A percentile compares a stretch with the other conserved stretches of the same genome.
Conservation (phyloP, 1,140 invertebrate genomes). For the Mactra quadrangularis region DNA sequence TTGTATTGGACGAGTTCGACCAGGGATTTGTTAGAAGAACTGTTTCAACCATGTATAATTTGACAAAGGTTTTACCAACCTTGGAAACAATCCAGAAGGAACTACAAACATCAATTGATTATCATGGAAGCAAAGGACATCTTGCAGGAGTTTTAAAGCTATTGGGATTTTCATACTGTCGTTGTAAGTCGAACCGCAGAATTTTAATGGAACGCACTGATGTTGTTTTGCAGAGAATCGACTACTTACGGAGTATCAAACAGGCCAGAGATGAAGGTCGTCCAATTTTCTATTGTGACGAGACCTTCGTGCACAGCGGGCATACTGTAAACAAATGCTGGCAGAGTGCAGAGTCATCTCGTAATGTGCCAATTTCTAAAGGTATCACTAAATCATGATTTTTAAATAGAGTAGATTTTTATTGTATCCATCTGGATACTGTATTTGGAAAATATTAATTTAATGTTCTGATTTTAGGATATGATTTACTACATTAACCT, state of each 20-base stretch:
- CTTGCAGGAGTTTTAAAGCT: background rate
- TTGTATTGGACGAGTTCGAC: background rate
- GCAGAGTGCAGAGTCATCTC: no score
- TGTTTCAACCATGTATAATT: background rate
- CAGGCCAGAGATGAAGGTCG: conserved; percentile 6
- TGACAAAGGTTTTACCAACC: background rate
- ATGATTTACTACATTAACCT: no score
- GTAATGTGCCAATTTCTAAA: no score
- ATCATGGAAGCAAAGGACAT: background rate
- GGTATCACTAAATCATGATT: no score
- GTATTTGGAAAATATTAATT: no score
- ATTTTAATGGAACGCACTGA: conserved; percentile 5
- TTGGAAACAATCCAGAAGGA: no score
- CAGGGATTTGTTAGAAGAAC: background rate
- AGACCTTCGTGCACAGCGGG: no score
- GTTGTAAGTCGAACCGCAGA: background rate
- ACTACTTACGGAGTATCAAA: conserved; percentile 6
- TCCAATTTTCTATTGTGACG: background rate
- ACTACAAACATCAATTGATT: background rate
- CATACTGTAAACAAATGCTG: no score
- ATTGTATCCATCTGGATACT: no score
- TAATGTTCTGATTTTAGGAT: no score
- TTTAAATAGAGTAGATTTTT: no score
- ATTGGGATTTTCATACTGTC: background rate
- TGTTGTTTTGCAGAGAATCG: conserved; percentile 1